Evolutionary conservation across 2,797 vertebrate genomes (phyloP).

Genomic region (Helostoma temminkii): DNA sequence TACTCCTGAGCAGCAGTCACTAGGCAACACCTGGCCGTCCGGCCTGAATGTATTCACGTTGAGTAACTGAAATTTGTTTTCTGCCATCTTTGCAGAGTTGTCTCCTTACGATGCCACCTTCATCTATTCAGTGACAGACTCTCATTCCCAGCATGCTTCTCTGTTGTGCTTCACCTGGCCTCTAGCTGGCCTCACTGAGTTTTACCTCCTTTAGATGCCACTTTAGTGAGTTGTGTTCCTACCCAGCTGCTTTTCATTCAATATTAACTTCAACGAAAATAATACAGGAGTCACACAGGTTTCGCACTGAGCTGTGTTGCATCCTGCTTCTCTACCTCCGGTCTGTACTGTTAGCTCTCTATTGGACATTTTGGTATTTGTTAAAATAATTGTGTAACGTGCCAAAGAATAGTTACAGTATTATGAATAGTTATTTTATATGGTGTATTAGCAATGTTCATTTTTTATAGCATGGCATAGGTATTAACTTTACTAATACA

Average conservation of each 20-base stretch:
- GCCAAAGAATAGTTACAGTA: too few species aligned
- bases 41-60: too few species aligned
- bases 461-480: too few species aligned
- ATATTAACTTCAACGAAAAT: not conserved
- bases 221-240: conserved; percentile 10
- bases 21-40: not conserved
- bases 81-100: not conserved
- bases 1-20: not conserved
- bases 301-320: not conserved
- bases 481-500: too few species aligned
- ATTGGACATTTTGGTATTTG: not conserved
- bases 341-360: not conserved
- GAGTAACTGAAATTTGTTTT: not conserved
- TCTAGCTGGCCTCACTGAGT: not conserved
- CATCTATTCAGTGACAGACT: not conserved
- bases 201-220: not conserved
- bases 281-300: not conserved
- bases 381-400: too few species aligned
- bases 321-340: not conserved
- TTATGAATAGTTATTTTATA: too few species aligned
- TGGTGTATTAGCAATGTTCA: too few species aligned
- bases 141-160: not conserved
- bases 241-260: conserved; percentile 17
- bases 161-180: not conserved
- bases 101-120: not conserved